Evolutionary conservation across 2,888 invertebrate genomes (phyloP).

Genomic region (Limnephilus marmoratus): DNA sequence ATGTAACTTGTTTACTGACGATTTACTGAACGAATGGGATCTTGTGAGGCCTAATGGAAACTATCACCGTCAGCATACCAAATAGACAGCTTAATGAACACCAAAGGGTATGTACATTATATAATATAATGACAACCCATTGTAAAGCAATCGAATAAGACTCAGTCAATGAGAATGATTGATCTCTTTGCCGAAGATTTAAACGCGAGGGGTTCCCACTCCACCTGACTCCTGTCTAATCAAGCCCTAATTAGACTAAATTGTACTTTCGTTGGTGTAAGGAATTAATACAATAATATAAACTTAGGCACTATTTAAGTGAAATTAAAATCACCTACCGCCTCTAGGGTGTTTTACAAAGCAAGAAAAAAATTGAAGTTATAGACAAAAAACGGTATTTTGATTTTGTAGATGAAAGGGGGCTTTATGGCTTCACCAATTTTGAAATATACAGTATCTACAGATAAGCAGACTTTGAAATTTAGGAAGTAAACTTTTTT

Average conservation of each 20-base stretch:
- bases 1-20: constrained; percentile 17
- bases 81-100: constrained; percentile 37
- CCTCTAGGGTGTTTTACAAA: background rate
- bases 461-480: too few species aligned
- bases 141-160: constrained; percentile 34
- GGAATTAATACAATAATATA: background rate
- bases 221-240: background rate
- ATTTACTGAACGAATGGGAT: background rate
- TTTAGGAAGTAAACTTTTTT: too few species aligned
- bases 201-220: background rate
- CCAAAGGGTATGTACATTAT: background rate
- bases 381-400: too few species aligned
- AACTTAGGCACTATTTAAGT: background rate
- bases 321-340: too few species aligned
- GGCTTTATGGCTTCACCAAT: too few species aligned
- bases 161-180: constrained; percentile 15
- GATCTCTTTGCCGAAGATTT: background rate
- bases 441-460: too few species aligned
- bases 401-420: too few species aligned
- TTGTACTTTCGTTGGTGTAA: background rate
- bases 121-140: constrained; percentile 35
- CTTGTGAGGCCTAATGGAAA: constrained; percentile 36
- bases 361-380: too few species aligned
- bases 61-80: constrained; percentile 24
- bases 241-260: background rate